A percentile compares a stretch with the other conserved stretches of the same genome.
Conservation (phyloP, 1,140 invertebrate genomes). For the Rhynchophorus ferrugineus region DNA sequence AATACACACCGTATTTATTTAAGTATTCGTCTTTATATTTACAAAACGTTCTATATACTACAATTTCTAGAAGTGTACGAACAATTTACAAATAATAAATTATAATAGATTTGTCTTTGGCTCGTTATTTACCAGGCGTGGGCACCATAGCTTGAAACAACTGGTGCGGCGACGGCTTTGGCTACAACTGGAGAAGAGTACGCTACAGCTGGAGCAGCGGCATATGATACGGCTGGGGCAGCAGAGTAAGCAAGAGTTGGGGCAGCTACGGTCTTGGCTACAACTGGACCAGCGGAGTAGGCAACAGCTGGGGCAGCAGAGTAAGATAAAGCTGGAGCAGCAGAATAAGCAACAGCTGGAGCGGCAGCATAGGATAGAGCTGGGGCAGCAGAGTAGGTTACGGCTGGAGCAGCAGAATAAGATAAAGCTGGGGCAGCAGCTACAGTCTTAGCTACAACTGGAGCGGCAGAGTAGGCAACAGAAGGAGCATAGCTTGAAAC, state of each 20-base stretch:
- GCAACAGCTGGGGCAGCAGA: conserved; percentile 37
- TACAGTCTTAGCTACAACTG: conserved; percentile 2
- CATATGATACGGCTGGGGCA: conserved; percentile 32
- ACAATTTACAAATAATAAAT: not conserved
- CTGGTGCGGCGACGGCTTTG: not conserved
- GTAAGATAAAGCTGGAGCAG: conserved; percentile 37
- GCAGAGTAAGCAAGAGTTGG: too few species aligned
- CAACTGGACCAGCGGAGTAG: conserved; percentile 36
- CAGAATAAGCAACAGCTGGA: conserved; percentile 23
- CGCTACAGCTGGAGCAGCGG: conserved; percentile 26
- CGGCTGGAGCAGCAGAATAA: too few species aligned
- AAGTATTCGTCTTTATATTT: too few species aligned
- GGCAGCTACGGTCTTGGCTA: conserved; percentile 39
- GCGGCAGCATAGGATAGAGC: conserved; percentile 27
- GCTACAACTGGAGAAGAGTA: conserved; percentile 42
- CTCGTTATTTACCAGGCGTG: too few species aligned
- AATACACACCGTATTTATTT: too few species aligned
- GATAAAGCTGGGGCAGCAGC: conserved; percentile 29
- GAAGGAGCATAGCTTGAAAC: conserved; percentile 1
- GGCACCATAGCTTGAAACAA: too few species aligned
- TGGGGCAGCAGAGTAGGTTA: too few species aligned
- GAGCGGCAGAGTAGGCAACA: conserved; percentile 24
- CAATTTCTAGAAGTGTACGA: too few species aligned
- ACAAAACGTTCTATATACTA: too few species aligned
- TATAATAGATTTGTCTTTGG: too few species aligned